Base-by-base conservation (phyloP, 2,113 vertebrate genomes). In the Aspidoscelis tigris region DNA sequence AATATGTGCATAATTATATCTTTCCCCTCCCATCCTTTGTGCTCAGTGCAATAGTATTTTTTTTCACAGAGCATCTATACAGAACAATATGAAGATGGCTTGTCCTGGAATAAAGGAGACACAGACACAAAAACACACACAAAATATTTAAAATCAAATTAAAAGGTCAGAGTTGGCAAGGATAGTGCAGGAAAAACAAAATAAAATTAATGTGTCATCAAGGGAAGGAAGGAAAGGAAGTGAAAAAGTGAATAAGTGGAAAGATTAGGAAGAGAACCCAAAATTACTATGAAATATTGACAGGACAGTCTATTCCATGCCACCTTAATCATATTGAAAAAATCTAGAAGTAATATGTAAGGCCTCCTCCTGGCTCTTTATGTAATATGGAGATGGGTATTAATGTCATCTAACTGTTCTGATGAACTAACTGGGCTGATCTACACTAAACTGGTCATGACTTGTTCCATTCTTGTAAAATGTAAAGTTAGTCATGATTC, bases 51-150 rank as follows among this genome's bases (percentile, higher is more conserved):
- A 87, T 53, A 88, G 87, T 53, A 90, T 86, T 89, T 93, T 89
- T 89, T 89, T 82, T 93, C 89, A 82, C 84, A 86, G 84, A 90
- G 78, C 78, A 89, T 84, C 61, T 88, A 85, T 80, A 88, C 64
- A 93, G 43, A 39, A 81, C 68, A 92, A 76, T 82, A 76, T 89
- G 82, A 94, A 58, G 82, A 92, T 95, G 93, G 91, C 85, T 93
- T 94, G 91, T 94, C 89, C 93, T 92, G 86, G 83, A 94, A 95
- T 92, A 93, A 94, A 94, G 78, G 86, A 86, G 86, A 93, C 74
- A 93, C 76, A 92, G 80, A 87, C 81, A 92, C 84, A 92, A 64
- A 92, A 76, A 90, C 84, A 91, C 69, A 90, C 89, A 91, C 93
- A 61, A 93, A 43, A 26, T 78, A 86, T 69, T 58, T 33, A 33